Conservation (phyloP, 2,797 vertebrate genomes). For the Peromyscus attwateri region DNA sequence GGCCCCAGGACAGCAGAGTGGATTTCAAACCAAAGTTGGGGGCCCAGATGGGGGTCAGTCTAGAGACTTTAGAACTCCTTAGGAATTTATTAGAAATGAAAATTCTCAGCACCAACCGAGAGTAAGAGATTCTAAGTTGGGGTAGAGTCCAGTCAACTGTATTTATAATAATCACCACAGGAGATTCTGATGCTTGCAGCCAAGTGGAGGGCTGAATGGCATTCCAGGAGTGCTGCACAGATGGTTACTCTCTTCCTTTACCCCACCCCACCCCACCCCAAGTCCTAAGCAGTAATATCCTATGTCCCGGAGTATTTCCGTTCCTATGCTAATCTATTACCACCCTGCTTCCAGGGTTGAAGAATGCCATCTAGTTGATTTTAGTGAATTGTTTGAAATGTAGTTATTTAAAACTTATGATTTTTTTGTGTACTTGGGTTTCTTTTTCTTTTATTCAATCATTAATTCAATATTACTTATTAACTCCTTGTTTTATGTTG, state of each 20-base stretch:
- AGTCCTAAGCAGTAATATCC: conserved; percentile 25
- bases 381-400: conserved; percentile 31
- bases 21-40: background rate
- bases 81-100: background rate
- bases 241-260: background rate
- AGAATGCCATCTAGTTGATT: conserved; percentile 30
- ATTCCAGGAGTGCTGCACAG: background rate
- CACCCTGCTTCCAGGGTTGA: background rate
- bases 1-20: background rate
- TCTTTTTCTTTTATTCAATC: background rate
- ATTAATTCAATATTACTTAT: conserved; percentile 38
- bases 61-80: background rate
- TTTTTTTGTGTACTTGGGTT: conserved; percentile 2
- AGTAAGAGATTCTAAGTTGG: background rate
- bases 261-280: background rate
- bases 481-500: background rate
- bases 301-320: background rate
- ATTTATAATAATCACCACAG: background rate
- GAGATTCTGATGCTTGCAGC: too few relatives aligned
- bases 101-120: background rate
- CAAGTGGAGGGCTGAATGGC: background rate
- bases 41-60: fast-evolving
- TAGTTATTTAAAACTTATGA: background rate
- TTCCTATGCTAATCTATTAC: conserved; percentile 8
- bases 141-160: background rate